phyloP scores from a whole-genome alignment of 2,888 invertebrate species.

The Laspeyria flexula region DNA sequence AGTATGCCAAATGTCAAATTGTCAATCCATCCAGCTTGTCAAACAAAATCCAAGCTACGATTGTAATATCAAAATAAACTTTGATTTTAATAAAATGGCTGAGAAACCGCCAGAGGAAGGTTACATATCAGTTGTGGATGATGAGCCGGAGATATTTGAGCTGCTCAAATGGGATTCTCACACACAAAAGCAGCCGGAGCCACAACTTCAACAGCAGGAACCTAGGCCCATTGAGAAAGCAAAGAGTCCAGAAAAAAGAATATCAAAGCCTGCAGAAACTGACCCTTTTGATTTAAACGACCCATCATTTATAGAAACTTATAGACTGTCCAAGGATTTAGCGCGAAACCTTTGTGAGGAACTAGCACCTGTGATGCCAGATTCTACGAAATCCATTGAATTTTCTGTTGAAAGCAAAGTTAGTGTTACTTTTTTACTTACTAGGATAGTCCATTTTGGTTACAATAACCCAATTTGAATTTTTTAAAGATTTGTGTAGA shows the following conservation, averaged over 20 bases:
- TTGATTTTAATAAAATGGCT: conserved; percentile 62
- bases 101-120: conserved; percentile 79
- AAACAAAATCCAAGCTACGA: conserved; percentile 54
- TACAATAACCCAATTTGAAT: no score
- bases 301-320: conserved; percentile 69
- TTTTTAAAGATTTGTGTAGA: no score
- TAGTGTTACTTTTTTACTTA: no score
- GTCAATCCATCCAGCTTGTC: conserved; percentile 48
- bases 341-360: conserved; percentile 72
- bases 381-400: conserved; percentile 74
- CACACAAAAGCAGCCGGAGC: conserved; percentile 63
- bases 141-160: conserved; percentile 79
- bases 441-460: no score
- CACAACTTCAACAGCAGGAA: conserved; percentile 39
- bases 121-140: conserved; percentile 80
- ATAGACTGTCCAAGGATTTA: conserved; percentile 72
- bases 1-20: neutral
- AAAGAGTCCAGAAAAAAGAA: conserved; percentile 71
- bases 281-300: conserved; percentile 77
- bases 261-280: conserved; percentile 63
- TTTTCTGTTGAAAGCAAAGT: conserved; percentile 79
- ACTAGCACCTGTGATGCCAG: conserved; percentile 75
- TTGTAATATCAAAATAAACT: conserved; percentile 60
- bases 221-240: conserved; percentile 66
- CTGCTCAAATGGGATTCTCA: conserved; percentile 80